phyloP scores from a whole-genome alignment of 2,888 invertebrate species.

The Anodontia alba region DNA sequence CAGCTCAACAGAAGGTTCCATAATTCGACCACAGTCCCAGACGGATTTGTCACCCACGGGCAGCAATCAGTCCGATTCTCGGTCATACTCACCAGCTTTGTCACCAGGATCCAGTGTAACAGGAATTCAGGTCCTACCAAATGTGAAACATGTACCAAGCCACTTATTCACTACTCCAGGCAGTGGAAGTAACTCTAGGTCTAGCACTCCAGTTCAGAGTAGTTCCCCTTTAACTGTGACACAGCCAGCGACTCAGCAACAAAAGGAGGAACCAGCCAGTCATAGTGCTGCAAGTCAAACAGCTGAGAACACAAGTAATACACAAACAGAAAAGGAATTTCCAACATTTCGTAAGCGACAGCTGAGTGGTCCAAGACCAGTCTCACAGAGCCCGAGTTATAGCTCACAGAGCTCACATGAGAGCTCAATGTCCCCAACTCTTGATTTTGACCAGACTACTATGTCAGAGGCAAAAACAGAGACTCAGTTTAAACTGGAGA shows the following conservation, averaged over 20 bases:
- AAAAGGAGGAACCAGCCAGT: slow-evolving; percentile 1
- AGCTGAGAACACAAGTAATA: slow-evolving; percentile 31
- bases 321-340: slow-evolving; percentile 43
- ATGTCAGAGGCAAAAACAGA: slow-evolving; percentile 22
- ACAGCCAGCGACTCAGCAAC: slow-evolving; percentile 5
- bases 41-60: slow-evolving; percentile 52
- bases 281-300: slow-evolving; percentile 33
- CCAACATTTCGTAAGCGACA: slow-evolving; percentile 42
- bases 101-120: slow-evolving; percentile 64
- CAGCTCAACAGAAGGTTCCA: slow-evolving; percentile 49
- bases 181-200: slow-evolving; percentile 62
- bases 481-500: slow-evolving; percentile 34
- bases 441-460: slow-evolving; percentile 47
- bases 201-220: slow-evolving; percentile 64
- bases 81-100: slow-evolving; percentile 51
- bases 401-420: slow-evolving; percentile 63
- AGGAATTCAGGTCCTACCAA: slow-evolving; percentile 79
- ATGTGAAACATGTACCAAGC: slow-evolving; percentile 78
- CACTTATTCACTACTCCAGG: slow-evolving; percentile 65
- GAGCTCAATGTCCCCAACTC: slow-evolving; percentile 55
- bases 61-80: slow-evolving; percentile 36
- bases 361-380: slow-evolving; percentile 59
- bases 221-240: slow-evolving; percentile 57
- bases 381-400: slow-evolving; percentile 59
- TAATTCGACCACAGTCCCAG: slow-evolving; percentile 29